Conservation (phyloP, 2,888 invertebrate species). For the Chymomyza amoena region DNA sequence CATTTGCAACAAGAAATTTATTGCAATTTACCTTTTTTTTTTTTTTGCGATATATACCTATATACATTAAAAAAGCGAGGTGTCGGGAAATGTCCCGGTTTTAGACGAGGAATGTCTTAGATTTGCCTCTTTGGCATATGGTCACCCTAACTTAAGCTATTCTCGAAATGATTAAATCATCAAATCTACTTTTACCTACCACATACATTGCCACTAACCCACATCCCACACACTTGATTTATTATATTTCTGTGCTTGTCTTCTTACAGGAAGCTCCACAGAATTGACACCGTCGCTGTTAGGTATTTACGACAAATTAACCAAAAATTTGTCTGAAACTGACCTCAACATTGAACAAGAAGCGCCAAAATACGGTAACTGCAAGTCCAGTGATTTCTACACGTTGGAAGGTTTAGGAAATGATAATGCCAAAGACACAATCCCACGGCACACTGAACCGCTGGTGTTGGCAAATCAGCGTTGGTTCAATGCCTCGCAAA, state of each 20-base stretch:
- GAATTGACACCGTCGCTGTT: slow-evolving; percentile 92
- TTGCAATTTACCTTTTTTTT: too few relatives aligned
- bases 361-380: slow-evolving; percentile 39
- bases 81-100: too few relatives aligned
- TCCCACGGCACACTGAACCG: slow-evolving; percentile 14
- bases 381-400: slow-evolving; percentile 47
- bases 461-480: slow-evolving; percentile 38
- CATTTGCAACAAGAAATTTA: too few relatives aligned
- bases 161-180: too few relatives aligned
- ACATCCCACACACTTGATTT: background rate
- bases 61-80: too few relatives aligned
- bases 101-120: too few relatives aligned
- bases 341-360: slow-evolving; percentile 3
- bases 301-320: slow-evolving; percentile 91
- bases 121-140: too few relatives aligned
- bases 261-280: slow-evolving; percentile 88
- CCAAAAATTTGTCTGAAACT: slow-evolving; percentile 76
- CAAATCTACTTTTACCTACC: too few relatives aligned
- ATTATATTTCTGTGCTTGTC: slow-evolving; percentile 52
- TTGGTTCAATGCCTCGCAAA: slow-evolving; percentile 12
- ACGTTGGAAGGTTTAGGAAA: slow-evolving; percentile 48
- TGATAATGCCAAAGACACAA: slow-evolving; percentile 24
- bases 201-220: too few relatives aligned
- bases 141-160: too few relatives aligned
- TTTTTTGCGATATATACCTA: too few relatives aligned